Percentiles rank a stretch among this genome's conserved stretches.
These are phyloP conservation scores for Ectemnius lituratus DNA, from an alignment of 2,888 invertebrate genomes.

Conservation along the genomic window DNA sequence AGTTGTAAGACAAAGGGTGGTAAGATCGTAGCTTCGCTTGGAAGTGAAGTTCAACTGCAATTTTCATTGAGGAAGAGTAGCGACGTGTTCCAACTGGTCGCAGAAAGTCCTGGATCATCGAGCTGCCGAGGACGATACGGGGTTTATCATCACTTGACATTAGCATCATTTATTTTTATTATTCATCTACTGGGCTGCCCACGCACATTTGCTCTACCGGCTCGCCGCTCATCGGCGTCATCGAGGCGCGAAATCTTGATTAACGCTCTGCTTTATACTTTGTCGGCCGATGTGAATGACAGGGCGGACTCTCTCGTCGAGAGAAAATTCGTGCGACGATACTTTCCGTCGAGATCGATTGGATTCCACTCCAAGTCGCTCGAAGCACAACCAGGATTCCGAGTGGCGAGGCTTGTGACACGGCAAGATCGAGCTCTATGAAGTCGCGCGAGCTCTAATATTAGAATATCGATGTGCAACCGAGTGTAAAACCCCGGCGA, in stretches of 20 bases:
- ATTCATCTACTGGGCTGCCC: constrained; percentile 17
- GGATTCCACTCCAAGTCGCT: too few species aligned
- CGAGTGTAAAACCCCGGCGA: background rate
- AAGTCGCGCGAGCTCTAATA: constrained; percentile 8
- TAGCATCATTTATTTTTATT: constrained; percentile 47
- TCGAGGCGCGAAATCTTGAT: background rate
- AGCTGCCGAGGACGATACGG: background rate
- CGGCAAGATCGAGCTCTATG: background rate
- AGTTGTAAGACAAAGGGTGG: too few species aligned
- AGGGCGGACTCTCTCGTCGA: background rate
- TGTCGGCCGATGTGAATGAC: background rate
- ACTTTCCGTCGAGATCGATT: too few species aligned
- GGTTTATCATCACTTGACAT: constrained; percentile 39
- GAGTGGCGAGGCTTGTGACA: background rate
- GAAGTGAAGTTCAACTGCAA: too few species aligned
- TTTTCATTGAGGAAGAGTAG: too few species aligned
- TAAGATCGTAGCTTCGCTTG: too few species aligned
- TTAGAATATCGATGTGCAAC: constrained; percentile 3
- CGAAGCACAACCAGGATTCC: background rate
- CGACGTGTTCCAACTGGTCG: background rate
- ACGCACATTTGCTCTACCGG: constrained; percentile 34
- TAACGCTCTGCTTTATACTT: background rate
- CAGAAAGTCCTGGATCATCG: background rate
- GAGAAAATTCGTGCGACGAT: background rate
- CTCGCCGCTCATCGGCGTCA: background rate